Conservation (phyloP, 2,797 vertebrate genomes). For the Parauchenoglanis punctatus region DNA sequence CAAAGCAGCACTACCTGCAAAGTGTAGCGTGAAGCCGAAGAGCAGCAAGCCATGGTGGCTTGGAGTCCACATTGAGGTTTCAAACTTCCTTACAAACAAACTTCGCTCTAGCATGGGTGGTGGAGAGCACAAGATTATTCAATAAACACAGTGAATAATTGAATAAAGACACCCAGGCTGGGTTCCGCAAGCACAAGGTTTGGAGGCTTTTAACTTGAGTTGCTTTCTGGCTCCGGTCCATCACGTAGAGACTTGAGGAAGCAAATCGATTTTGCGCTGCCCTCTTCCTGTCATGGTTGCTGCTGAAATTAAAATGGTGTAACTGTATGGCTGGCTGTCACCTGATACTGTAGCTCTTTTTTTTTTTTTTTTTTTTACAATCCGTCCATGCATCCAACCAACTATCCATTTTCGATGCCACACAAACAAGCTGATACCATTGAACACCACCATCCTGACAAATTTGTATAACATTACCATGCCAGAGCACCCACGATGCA, state of each 20-base stretch:
- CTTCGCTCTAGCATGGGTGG: background rate
- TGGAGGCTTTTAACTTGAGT: constrained; percentile 33
- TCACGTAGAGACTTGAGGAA: constrained; percentile 8
- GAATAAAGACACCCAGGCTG: constrained; percentile 29
- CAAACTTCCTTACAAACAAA: constrained; percentile 10
- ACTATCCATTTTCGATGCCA: background rate
- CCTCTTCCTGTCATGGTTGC: constrained; percentile 34
- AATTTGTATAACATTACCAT: background rate
- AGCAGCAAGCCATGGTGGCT: background rate
- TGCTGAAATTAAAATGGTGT: constrained; percentile 28
- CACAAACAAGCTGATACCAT: background rate
- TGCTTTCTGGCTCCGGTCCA: constrained; percentile 30
- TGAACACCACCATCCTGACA: background rate
- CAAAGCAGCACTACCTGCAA: background rate
- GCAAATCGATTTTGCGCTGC: constrained; percentile 31
- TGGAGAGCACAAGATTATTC: constrained; percentile 21
- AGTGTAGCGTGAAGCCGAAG: background rate
- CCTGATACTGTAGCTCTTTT: constrained; percentile 2
- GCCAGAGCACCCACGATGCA: constrained; percentile 24
- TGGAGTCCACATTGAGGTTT: background rate
- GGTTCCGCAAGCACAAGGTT: constrained; percentile 19
- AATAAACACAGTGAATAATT: constrained; percentile 21
- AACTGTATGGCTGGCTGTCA: constrained; percentile 17
- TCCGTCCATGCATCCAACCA: background rate
- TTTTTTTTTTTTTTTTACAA: background rate